These are phyloP conservation scores for Phrynocephalus guinanensis DNA, from an alignment of 2,797 vertebrate species.

Conservation along the genomic window DNA sequence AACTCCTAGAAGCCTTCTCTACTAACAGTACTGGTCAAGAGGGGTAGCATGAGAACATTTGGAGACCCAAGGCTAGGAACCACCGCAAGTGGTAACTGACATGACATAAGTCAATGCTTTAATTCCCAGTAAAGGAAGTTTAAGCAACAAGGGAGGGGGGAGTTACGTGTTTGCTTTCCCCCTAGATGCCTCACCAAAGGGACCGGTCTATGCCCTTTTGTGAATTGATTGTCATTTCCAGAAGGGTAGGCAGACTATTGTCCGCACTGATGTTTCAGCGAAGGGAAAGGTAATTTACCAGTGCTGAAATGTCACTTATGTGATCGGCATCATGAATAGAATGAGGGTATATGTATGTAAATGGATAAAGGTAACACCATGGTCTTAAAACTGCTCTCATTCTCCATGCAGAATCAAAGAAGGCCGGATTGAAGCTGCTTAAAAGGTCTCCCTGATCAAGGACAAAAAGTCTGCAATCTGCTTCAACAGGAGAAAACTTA, in stretches of 20 bases:
- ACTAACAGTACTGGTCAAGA: too few relatives aligned
- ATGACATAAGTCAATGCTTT: not conserved
- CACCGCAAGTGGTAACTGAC: not conserved
- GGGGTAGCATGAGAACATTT: too few relatives aligned
- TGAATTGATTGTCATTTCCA: conserved; percentile 33
- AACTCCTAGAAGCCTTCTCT: too few relatives aligned
- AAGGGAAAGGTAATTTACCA: conserved; percentile 26
- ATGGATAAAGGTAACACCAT: not conserved
- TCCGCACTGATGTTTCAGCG: conserved; percentile 35
- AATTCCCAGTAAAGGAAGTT: not conserved
- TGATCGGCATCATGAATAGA: conserved; percentile 36
- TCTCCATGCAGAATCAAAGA: not conserved
- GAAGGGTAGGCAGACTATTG: not conserved
- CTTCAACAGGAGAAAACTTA: not conserved
- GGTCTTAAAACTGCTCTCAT: conserved; percentile 8
- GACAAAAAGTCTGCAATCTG: not conserved
- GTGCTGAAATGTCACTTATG: conserved; percentile 11
- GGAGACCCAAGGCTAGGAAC: too few relatives aligned
- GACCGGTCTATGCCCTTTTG: not conserved
- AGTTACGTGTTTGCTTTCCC: not conserved
- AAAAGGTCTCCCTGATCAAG: not conserved
- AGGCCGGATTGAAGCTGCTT: not conserved
- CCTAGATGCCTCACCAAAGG: not conserved
- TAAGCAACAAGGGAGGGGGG: not conserved
- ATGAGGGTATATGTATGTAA: not conserved